A percentile compares a stretch with the other conserved stretches of the same genome.
phyloP scores from a whole-genome alignment of 2,888 invertebrate genomes.

The Leptinotarsa peninsularis region DNA sequence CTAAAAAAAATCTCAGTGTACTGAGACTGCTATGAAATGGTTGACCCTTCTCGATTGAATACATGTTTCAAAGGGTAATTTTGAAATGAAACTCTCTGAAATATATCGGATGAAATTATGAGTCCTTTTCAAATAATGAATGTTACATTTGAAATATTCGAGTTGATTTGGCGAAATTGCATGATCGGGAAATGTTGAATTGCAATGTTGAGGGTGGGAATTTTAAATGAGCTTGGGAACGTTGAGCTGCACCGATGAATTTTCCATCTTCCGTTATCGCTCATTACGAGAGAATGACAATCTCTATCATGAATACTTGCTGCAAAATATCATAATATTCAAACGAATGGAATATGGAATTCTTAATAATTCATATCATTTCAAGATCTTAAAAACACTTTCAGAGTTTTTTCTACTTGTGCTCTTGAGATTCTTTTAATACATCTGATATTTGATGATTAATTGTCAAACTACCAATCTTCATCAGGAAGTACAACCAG shows the following conservation, averaged over 20 bases:
- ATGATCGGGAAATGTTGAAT: neutral
- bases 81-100: neutral
- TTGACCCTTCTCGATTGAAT: conserved; percentile 6
- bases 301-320: too few relatives aligned
- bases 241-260: neutral
- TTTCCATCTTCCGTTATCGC: neutral
- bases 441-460: too few relatives aligned
- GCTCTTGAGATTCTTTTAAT: too few relatives aligned
- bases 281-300: neutral
- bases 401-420: too few relatives aligned
- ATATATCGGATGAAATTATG: neutral
- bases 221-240: neutral
- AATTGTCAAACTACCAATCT: too few relatives aligned
- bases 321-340: too few relatives aligned
- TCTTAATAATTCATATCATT: too few relatives aligned
- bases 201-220: neutral
- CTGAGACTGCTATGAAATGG: conserved; percentile 20
- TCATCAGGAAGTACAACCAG: too few relatives aligned
- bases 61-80: conserved; percentile 16
- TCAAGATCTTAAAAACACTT: too few relatives aligned
- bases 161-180: conserved; percentile 1
- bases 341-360: too few relatives aligned
- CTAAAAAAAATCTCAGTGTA: conserved; percentile 16
- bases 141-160: neutral
- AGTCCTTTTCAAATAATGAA: neutral